These are phyloP conservation scores for Phycodurus eques DNA, from an alignment of 2,113 vertebrate species.

Conservation along the genomic window DNA sequence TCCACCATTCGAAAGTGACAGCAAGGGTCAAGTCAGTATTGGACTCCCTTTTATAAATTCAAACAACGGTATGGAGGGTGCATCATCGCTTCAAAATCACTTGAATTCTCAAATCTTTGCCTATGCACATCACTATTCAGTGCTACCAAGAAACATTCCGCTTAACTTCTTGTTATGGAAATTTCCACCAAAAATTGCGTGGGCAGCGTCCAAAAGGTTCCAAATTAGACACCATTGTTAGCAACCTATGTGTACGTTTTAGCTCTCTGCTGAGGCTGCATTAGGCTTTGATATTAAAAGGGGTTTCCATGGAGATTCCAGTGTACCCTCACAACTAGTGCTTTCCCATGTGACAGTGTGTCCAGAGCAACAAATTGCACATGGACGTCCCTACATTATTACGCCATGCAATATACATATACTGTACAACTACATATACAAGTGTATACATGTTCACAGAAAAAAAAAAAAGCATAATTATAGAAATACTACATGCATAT, in stretches of 20 bases:
- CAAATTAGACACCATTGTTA: conserved; percentile 73
- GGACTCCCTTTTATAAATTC: background rate
- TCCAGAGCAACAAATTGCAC: conserved; percentile 30
- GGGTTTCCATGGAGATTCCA: conserved; percentile 80
- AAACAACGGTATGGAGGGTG: background rate
- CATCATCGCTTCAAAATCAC: background rate
- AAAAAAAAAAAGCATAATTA: too few relatives aligned
- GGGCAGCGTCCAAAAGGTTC: conserved; percentile 54
- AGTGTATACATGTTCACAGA: too few relatives aligned
- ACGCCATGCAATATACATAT: background rate
- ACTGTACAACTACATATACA: too few relatives aligned
- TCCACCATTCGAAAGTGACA: conserved; percentile 51
- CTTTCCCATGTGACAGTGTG: conserved; percentile 58
- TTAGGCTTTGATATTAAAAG: conserved; percentile 74
- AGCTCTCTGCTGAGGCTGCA: conserved; percentile 72
- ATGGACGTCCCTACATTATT: conserved; percentile 8
- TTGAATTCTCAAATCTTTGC: background rate
- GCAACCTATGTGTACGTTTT: conserved; percentile 61
- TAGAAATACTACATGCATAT: too few relatives aligned
- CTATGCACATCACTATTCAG: background rate
- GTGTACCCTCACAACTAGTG: conserved; percentile 70
- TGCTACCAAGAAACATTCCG: background rate
- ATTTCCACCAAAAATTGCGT: conserved; percentile 55
- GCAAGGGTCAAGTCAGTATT: conserved; percentile 17
- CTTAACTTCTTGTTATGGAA: conserved; percentile 17